Base-by-base conservation (phyloP, 2,888 invertebrate species). In the Ochropleura plecta region DNA sequence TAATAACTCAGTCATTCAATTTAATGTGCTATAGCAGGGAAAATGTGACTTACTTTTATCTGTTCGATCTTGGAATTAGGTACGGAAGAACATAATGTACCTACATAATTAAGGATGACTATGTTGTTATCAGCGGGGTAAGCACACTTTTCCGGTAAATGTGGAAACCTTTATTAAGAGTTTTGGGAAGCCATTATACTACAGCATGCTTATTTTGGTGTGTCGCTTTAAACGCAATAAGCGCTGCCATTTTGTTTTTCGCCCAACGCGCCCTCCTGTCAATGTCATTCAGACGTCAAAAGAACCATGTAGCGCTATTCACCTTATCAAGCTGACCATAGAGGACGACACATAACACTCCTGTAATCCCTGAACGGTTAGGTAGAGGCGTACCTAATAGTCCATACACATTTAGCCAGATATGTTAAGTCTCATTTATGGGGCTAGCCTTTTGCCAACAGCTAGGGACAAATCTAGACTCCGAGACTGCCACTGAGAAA, bases 1-100 rank as follows among this genome's bases (percentile, higher is more conserved):
- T 6, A n/a, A 62, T 53, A 70, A 55, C 49, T n/a, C 42, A 68
- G 53, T 67, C 81, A 74, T 75, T 64, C 59, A 46, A 62, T 66
- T 64, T 65, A 62, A 69, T 73, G 51, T 42, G 60, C 44, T n/a
- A 18, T n/a, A 49, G 30, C 16, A 14, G 44, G 65, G 55, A 30
- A 66, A 76, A 76, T 67, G 46, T 63, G 53, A 49, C n/a, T 60
- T 30, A 53, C 6, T 60, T 51, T 20, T 78, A 53, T 65, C 18
- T 48, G 48, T 12, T 71, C 4, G 20, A 60, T 53, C 53, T 55
- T 62, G 40, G 48, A 20, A 65, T 60, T 42, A 18, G 12, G 30
- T 55, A 14, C 12, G 53, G 49, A 55, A 62, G 53, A 65, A 76
- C 18, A 69, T 55, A 12, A 49, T 53, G 7, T 67, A n/a, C n/a